Evolutionary conservation across 2,888 invertebrate species (phyloP).

Genomic region (Peribatodes rhomboidaria): DNA sequence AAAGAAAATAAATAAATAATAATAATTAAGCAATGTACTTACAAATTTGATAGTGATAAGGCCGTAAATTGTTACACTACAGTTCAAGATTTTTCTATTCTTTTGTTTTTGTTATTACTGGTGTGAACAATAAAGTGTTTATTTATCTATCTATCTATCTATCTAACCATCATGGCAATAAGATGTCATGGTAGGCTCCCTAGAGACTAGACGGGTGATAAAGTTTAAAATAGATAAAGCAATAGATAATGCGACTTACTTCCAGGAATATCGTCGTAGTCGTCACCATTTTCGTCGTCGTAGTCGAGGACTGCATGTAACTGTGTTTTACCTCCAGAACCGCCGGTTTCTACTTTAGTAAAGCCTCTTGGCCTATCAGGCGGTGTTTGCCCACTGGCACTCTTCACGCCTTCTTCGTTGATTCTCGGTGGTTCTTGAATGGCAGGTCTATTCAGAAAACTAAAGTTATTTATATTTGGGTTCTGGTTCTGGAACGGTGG

Average conservation of each 20-base stretch:
- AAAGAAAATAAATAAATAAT: no score
- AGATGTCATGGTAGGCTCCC: no score
- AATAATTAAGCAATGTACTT: no score
- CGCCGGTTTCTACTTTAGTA: slow-evolving; percentile 87
- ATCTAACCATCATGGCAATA: no score
- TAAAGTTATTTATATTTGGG: slow-evolving; percentile 75
- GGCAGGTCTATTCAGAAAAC: slow-evolving; percentile 64
- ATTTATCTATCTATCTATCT: no score
- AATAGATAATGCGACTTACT: slow-evolving; percentile 63
- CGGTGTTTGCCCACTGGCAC: slow-evolving; percentile 66
- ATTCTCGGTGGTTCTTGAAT: slow-evolving; percentile 61
- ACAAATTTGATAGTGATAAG: no score
- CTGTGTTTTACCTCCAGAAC: slow-evolving; percentile 87
- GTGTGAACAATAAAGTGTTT: no score
- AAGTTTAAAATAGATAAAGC: no score
- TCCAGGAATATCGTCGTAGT: slow-evolving; percentile 88
- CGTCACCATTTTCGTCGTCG: slow-evolving; percentile 84
- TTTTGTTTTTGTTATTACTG: no score
- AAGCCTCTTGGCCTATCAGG: slow-evolving; percentile 88
- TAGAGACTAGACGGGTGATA: not conserved
- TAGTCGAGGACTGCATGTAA: slow-evolving; percentile 91
- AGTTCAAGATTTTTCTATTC: no score
- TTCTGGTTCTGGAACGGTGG: slow-evolving; percentile 75
- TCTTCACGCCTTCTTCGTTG: slow-evolving; percentile 64
- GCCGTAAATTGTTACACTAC: no score